Evolutionary conservation across 2,888 invertebrate genomes (phyloP).

Genomic region (Beris morrisii): DNA sequence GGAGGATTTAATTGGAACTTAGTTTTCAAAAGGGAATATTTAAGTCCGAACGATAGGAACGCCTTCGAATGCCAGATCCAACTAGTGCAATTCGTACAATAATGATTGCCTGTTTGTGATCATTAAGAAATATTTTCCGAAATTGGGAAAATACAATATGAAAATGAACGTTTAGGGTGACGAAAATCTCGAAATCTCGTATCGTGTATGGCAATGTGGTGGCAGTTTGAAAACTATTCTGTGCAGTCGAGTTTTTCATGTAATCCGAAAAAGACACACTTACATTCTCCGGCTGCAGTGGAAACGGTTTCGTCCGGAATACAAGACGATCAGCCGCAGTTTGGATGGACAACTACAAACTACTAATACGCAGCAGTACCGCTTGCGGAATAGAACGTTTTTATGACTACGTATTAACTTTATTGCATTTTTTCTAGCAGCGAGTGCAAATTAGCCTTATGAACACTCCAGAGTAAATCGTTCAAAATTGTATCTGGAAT

Average conservation of each 20-base stretch:
- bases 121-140: slow-evolving; percentile 88
- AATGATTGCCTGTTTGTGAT: slow-evolving; percentile 99
- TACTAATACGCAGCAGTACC: slow-evolving; percentile 94
- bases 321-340: slow-evolving; percentile 97
- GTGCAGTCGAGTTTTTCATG: slow-evolving; percentile 92
- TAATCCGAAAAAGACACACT: slow-evolving; percentile 94
- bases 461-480: slow-evolving; percentile 85
- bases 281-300: slow-evolving; percentile 96
- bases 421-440: slow-evolving; percentile 62
- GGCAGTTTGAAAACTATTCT: slow-evolving; percentile 96
- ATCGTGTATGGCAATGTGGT: slow-evolving; percentile 92
- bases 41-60: slow-evolving; percentile 81
- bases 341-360: slow-evolving; percentile 99
- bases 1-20: slow-evolving; percentile 99
- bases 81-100: slow-evolving; percentile 93
- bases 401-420: slow-evolving; percentile 1
- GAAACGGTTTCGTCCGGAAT: slow-evolving; percentile 94
- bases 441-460: slow-evolving; percentile 77
- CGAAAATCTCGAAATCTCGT: slow-evolving; percentile 86
- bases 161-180: slow-evolving; percentile 99
- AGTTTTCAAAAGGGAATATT: slow-evolving; percentile 97
- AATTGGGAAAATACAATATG: slow-evolving; percentile 95
- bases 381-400: slow-evolving; percentile 63
- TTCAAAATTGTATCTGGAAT: slow-evolving; percentile 93
- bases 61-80: slow-evolving; percentile 85